phyloP scores from a whole-genome alignment of 2,113 vertebrate genomes.

The Sinocyclocheilus anshuiensis region DNA sequence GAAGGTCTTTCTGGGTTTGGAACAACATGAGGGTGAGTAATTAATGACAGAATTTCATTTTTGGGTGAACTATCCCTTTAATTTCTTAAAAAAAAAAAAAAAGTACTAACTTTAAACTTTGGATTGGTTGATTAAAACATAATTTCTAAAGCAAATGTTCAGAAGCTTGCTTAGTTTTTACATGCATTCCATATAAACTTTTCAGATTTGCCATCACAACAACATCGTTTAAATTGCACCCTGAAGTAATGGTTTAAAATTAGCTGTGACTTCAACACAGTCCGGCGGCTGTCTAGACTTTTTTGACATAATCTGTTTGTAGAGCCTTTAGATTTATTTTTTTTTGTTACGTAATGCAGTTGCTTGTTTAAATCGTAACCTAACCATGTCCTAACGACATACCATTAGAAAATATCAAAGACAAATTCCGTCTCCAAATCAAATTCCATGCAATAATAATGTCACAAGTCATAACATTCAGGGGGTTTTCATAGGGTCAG shows the following conservation, averaged over 20 bases:
- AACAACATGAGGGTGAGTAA: no score
- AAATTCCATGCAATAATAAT: neutral
- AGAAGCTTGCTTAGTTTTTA: neutral
- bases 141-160: neutral
- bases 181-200: neutral
- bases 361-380: neutral
- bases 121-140: neutral
- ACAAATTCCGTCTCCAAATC: neutral
- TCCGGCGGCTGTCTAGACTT: neutral
- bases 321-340: neutral
- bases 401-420: neutral
- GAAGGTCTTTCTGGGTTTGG: no score
- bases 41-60: no score
- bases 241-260: slow-evolving; percentile 5
- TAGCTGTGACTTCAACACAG: slow-evolving; percentile 2
- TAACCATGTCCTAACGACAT: neutral
- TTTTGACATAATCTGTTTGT: slow-evolving; percentile 28
- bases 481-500: neutral
- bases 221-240: neutral
- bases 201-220: neutral
- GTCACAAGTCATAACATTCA: neutral
- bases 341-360: neutral
- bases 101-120: neutral
- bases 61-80: no score
- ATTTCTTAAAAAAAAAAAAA: neutral